These are phyloP conservation scores for Accipiter cooperii DNA, from an alignment of 2,113 vertebrate genomes.

Conservation along the genomic window DNA sequence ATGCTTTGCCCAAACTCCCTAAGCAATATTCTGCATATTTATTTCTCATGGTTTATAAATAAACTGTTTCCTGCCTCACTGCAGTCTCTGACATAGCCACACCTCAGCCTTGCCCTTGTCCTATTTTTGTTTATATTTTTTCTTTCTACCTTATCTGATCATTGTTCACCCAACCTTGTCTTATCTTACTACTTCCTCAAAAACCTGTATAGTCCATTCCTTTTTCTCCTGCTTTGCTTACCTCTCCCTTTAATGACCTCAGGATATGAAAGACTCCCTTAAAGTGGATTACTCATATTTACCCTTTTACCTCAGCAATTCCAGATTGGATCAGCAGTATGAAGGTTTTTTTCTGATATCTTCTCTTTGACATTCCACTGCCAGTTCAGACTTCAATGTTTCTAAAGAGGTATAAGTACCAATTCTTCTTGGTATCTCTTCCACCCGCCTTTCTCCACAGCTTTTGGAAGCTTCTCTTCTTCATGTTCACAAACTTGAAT, in stretches of 20 bases:
- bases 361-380: not conserved
- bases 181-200: not conserved
- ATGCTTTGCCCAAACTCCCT: not conserved
- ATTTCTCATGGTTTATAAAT: not conserved
- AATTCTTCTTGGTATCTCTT: not conserved
- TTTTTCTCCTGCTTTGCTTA: not conserved
- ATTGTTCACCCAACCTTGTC: not conserved
- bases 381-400: not conserved
- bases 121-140: not conserved
- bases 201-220: not conserved
- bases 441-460: not conserved
- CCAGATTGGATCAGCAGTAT: rapidly evolving
- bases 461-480: not conserved
- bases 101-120: not conserved
- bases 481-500: not conserved
- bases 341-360: not conserved
- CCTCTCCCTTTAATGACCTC: not conserved
- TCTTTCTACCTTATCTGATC: not conserved
- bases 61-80: not conserved
- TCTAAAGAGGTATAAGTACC: not conserved
- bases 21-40: not conserved
- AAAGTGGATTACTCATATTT: not conserved
- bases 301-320: not conserved
- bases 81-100: not conserved
- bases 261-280: not conserved